These are phyloP conservation scores for Pitta sordida DNA, from an alignment of 2,113 vertebrate genomes.

Conservation along the genomic window DNA sequence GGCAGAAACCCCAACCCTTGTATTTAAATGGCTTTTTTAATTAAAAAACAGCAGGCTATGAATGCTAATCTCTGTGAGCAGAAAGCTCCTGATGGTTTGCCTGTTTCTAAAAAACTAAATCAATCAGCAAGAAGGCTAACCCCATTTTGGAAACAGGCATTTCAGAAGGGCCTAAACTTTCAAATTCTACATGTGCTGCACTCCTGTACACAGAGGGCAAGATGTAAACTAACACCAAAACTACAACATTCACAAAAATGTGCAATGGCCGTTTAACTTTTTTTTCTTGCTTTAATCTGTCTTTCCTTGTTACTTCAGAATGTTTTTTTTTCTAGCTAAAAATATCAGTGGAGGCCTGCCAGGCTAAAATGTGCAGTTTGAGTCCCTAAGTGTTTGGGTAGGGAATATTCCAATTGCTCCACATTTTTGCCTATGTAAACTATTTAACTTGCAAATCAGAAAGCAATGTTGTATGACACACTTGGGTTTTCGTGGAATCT, in stretches of 20 bases:
- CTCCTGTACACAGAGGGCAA: neutral
- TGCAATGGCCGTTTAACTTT: neutral
- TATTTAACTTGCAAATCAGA: slow-evolving; percentile 71
- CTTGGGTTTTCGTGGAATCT: slow-evolving; percentile 63
- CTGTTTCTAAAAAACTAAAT: slow-evolving; percentile 63
- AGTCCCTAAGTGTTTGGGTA: slow-evolving; percentile 53
- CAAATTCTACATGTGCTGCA: neutral
- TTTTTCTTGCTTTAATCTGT: neutral
- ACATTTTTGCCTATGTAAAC: slow-evolving; percentile 64
- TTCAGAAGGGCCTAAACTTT: neutral
- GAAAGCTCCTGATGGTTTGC: slow-evolving; percentile 62
- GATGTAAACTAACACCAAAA: neutral
- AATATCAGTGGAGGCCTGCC: slow-evolving; percentile 50
- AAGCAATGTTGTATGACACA: slow-evolving; percentile 65
- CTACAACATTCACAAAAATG: neutral
- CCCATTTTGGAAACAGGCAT: neutral
- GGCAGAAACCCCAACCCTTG: slow-evolving; percentile 65
- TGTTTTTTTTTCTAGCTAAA: neutral
- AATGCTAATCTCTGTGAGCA: slow-evolving; percentile 68
- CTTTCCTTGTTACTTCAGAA: slow-evolving; percentile 39
- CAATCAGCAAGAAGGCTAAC: slow-evolving; percentile 57
- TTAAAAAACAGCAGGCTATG: slow-evolving; percentile 73
- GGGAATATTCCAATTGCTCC: slow-evolving; percentile 57
- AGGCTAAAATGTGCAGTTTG: slow-evolving; percentile 56
- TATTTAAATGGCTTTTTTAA: slow-evolving; percentile 73